These are phyloP conservation scores for Aphelenchoides avenae DNA, from an alignment of 1,140 invertebrate species.

Conservation along the genomic window DNA sequence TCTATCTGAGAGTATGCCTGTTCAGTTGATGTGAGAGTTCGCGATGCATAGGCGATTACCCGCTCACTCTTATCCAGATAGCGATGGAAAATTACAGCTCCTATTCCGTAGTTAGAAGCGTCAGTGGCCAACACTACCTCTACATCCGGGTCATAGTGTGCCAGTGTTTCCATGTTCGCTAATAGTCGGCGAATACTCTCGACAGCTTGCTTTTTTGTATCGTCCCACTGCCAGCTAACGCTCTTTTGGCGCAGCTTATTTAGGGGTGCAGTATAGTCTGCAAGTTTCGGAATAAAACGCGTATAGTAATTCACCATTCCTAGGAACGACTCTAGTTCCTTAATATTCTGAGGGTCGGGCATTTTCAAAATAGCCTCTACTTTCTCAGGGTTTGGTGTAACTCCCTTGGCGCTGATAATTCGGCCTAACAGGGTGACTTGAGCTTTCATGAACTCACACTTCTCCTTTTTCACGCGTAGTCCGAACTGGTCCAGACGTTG, in stretches of 20 bases:
- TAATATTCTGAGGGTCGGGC: slow-evolving; percentile 24
- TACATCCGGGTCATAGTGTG: slow-evolving; percentile 58
- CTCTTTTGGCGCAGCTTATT: slow-evolving; percentile 20
- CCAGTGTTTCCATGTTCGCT: slow-evolving; percentile 37
- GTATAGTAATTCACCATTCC: slow-evolving; percentile 41
- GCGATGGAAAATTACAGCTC: slow-evolving; percentile 61
- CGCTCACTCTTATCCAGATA: slow-evolving; percentile 59
- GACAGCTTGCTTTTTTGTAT: slow-evolving; percentile 33
- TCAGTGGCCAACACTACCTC: slow-evolving; percentile 61
- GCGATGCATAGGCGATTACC: slow-evolving; percentile 62
- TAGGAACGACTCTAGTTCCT: slow-evolving; percentile 44
- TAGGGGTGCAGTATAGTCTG: slow-evolving; percentile 14
- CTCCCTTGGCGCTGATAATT: slow-evolving; percentile 9
- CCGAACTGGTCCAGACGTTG: slow-evolving; percentile 51
- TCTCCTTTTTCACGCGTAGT: slow-evolving; percentile 60
- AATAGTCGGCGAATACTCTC: slow-evolving; percentile 49
- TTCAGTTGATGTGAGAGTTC: slow-evolving; percentile 61
- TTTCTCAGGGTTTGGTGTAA: slow-evolving; percentile 13
- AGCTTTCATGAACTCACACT: slow-evolving; percentile 35
- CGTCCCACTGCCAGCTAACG: slow-evolving; percentile 12
- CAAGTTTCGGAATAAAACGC: slow-evolving; percentile 16
- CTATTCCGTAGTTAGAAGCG: slow-evolving; percentile 61
- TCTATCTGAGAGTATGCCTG: slow-evolving; percentile 64
- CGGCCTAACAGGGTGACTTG: slow-evolving; percentile 10
- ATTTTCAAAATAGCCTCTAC: slow-evolving; percentile 9